A percentile compares a stretch with the other conserved stretches of the same genome.
phyloP scores from a whole-genome alignment of 2,888 invertebrate genomes.

The Heliconius sara region DNA sequence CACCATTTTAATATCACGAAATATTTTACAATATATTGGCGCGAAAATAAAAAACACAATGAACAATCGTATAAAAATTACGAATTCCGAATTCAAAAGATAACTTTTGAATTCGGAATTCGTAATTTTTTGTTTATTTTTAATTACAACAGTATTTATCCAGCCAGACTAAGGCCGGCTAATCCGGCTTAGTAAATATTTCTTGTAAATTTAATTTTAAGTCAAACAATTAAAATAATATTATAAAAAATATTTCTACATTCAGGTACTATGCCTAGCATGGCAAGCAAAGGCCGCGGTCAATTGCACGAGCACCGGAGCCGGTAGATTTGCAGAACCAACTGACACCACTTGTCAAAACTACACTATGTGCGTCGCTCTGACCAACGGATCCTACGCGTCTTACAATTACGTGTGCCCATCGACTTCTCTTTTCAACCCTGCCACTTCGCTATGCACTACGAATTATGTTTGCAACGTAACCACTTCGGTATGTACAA shows the following conservation, averaged over 20 bases:
- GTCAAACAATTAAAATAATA: background rate
- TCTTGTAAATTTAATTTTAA: background rate
- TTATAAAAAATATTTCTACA: background rate
- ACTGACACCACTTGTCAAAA: slow-evolving; percentile 71
- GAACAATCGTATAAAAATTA: too few species aligned
- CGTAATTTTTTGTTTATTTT: too few species aligned
- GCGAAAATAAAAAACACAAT: too few species aligned
- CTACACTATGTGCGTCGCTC: slow-evolving; percentile 70
- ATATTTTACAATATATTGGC: too few species aligned
- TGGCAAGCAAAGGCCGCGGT: slow-evolving; percentile 61
- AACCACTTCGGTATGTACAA: slow-evolving; percentile 60
- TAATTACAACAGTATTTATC: too few species aligned
- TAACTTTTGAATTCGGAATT: too few species aligned
- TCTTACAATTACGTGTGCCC: slow-evolving; percentile 74
- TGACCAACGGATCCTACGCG: slow-evolving; percentile 55
- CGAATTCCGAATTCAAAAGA: too few species aligned
- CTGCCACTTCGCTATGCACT: slow-evolving; percentile 63
- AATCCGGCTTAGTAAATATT: background rate
- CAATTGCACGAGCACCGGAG: slow-evolving; percentile 66
- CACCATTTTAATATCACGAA: too few species aligned
- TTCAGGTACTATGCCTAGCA: slow-evolving; percentile 49
- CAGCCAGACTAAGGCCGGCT: background rate
- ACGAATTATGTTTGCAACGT: slow-evolving; percentile 65
- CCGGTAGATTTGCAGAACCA: slow-evolving; percentile 69
- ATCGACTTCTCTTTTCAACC: slow-evolving; percentile 72